phyloP scores from a whole-genome alignment of 2,113 vertebrate genomes.

The Zosterops pallidus region DNA sequence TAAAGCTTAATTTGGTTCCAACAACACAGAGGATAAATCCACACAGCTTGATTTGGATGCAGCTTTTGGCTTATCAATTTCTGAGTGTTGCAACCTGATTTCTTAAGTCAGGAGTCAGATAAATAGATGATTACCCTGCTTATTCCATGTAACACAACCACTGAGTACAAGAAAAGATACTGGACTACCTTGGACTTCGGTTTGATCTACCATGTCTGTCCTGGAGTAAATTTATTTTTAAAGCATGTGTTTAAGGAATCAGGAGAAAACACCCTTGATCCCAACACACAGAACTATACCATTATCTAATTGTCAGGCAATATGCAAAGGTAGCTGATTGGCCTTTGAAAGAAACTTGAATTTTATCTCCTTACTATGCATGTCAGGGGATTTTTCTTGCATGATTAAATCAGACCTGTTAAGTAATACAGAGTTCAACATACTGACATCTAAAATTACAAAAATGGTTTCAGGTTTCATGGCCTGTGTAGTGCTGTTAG shows the following conservation, averaged over 20 bases:
- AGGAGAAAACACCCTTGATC: not conserved
- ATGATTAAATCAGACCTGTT: not conserved
- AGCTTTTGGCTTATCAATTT: not conserved
- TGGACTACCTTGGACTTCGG: fast-evolving
- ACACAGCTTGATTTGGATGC: not conserved
- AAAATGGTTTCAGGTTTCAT: not conserved
- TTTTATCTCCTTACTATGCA: not conserved
- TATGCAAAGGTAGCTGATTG: not conserved
- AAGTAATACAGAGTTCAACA: not conserved
- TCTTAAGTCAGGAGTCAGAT: not conserved
- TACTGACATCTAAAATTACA: not conserved
- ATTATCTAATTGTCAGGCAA: not conserved
- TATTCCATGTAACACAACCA: not conserved
- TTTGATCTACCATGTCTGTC: not conserved
- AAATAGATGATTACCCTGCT: not conserved
- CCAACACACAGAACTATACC: not conserved
- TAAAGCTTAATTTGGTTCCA: not conserved
- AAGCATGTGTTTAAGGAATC: not conserved
- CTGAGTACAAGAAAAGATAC: not conserved
- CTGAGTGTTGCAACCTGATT: not conserved
- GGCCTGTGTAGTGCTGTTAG: not conserved
- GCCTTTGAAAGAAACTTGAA: not conserved
- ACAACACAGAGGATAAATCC: not conserved
- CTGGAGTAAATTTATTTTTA: not conserved
- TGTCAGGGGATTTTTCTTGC: not conserved